These are phyloP conservation scores for Microcebus tavaratra DNA, from an alignment of 2,113 vertebrate genomes.

Conservation along the genomic window DNA sequence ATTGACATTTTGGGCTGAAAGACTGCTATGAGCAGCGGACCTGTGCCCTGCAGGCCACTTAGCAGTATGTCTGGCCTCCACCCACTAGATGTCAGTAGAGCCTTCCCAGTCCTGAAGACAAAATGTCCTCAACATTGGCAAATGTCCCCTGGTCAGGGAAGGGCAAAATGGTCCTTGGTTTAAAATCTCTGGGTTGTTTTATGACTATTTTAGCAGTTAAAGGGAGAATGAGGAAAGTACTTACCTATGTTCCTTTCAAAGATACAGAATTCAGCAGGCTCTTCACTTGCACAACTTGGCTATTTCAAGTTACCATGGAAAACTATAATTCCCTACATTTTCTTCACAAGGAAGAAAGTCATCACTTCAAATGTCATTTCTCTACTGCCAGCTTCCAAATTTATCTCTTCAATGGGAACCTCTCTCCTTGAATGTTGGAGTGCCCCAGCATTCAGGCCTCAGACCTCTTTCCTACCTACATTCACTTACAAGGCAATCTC, in stretches of 20 bases:
- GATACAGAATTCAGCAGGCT: not conserved
- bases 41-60: not conserved
- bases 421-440: not conserved
- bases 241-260: not conserved
- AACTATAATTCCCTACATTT: not conserved
- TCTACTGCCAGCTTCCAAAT: not conserved
- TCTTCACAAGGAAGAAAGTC: not conserved
- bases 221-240: not conserved
- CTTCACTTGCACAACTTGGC: not conserved
- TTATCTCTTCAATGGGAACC: not conserved
- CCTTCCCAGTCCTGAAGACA: not conserved
- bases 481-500: not conserved
- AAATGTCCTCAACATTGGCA: not conserved
- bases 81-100: not conserved
- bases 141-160: not conserved
- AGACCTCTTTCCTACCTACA: not conserved
- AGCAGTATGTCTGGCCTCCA: not conserved
- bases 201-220: not conserved
- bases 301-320: not conserved
- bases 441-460: not conserved
- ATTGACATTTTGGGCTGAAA: not conserved
- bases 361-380: not conserved
- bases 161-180: not conserved
- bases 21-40: not conserved
- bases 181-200: not conserved